Conservation (phyloP, 1,140 invertebrate species). For the Druon quercuslanigerum region DNA sequence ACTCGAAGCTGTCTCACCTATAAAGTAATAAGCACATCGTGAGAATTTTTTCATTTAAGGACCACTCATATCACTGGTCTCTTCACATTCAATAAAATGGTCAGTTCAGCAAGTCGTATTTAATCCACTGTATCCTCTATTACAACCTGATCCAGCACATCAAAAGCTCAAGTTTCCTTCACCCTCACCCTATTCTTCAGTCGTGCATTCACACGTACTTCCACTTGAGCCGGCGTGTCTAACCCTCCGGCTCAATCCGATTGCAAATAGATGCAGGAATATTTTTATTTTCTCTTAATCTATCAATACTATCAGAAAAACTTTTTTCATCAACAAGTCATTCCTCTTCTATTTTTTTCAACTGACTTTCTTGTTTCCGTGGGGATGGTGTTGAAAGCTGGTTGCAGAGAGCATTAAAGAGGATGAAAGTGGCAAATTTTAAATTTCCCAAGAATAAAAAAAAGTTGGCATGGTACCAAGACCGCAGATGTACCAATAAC, state of each 20-base stretch:
- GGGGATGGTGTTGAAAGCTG: neutral
- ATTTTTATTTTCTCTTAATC: neutral
- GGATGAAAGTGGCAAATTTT: neutral
- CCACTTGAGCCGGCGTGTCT: slow-evolving; percentile 40
- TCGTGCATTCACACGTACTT: slow-evolving; percentile 44
- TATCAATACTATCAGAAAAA: no score
- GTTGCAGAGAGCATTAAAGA: neutral
- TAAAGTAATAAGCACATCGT: neutral
- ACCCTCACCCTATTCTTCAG: slow-evolving; percentile 27
- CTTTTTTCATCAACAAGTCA: neutral
- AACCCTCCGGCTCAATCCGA: slow-evolving; percentile 30
- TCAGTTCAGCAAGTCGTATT: neutral
- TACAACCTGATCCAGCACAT: neutral
- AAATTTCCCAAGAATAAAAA: neutral
- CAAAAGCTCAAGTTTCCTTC: slow-evolving; percentile 16
- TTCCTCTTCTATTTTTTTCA: neutral
- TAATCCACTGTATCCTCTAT: slow-evolving; percentile 22
- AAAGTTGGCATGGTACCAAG: neutral
- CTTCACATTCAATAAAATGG: neutral
- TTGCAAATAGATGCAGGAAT: slow-evolving; percentile 31
- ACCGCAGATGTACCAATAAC: neutral
- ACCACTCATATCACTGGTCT: slow-evolving; percentile 4
- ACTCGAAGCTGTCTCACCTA: neutral
- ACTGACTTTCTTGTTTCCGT: neutral
- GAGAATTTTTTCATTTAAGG: neutral